These are phyloP conservation scores for Spea hammondii DNA, from an alignment of 2,797 vertebrate species.

Conservation along the genomic window DNA sequence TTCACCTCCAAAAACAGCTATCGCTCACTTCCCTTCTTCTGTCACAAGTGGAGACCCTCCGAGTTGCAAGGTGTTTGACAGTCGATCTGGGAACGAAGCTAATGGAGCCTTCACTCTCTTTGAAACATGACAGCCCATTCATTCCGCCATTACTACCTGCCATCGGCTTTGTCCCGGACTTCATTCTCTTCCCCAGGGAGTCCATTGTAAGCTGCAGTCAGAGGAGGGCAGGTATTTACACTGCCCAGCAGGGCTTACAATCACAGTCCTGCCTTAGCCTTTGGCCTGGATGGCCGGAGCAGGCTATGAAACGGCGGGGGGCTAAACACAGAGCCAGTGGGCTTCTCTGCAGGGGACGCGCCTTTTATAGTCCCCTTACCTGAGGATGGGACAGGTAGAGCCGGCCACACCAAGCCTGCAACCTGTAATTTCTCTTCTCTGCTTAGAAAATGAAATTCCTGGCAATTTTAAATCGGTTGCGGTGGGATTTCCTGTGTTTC, in stretches of 20 bases:
- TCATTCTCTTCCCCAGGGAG: conserved; percentile 61
- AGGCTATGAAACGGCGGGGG: conserved; percentile 71
- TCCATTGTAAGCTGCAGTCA: conserved; percentile 66
- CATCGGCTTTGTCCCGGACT: conserved; percentile 71
- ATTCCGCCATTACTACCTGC: conserved; percentile 82
- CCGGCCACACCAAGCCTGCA: conserved; percentile 54
- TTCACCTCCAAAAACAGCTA: no score
- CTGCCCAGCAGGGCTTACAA: conserved; percentile 74
- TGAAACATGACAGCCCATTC: conserved; percentile 79
- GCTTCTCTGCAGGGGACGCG: conserved; percentile 41
- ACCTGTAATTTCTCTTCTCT: conserved; percentile 59
- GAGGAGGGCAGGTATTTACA: conserved; percentile 75
- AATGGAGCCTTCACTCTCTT: conserved; percentile 53
- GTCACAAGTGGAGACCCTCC: no score
- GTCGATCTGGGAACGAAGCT: not conserved
- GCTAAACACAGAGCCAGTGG: conserved; percentile 66
- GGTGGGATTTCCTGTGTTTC: not conserved
- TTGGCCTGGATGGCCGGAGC: conserved; percentile 73
- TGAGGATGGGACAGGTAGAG: conserved; percentile 56
- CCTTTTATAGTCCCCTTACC: conserved; percentile 52
- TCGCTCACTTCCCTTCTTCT: no score
- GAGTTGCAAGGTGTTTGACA: conserved; percentile 34
- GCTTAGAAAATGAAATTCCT: conserved; percentile 19
- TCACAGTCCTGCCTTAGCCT: conserved; percentile 80
- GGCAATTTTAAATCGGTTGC: conserved; percentile 22